A percentile compares a stretch with the other conserved stretches of the same genome.
These are phyloP conservation scores for Dascillus cervinus DNA, from an alignment of 2,888 invertebrate species.

Conservation along the genomic window DNA sequence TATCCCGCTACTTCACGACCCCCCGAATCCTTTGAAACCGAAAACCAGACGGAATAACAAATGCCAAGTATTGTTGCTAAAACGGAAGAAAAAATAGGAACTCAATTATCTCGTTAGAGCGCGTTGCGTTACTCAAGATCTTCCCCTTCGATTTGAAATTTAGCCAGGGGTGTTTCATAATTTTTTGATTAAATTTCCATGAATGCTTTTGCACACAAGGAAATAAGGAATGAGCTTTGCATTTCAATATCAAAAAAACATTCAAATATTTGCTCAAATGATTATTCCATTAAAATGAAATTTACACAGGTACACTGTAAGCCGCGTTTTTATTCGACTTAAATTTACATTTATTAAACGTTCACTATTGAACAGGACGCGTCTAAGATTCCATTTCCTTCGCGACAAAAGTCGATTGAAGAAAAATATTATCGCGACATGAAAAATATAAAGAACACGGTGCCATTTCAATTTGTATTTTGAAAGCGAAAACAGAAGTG, in stretches of 20 bases:
- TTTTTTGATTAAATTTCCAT: constrained; percentile 43
- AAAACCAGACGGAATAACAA: too few species aligned
- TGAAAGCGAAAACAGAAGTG: too few species aligned
- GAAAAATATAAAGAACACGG: too few species aligned
- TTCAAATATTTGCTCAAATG: constrained; percentile 47
- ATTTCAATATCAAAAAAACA: constrained; percentile 45
- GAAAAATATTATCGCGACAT: constrained; percentile 41
- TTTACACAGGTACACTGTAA: constrained; percentile 40
- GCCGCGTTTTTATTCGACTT: constrained; percentile 33
- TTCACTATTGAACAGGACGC: constrained; percentile 28
- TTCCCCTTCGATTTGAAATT: too few species aligned
- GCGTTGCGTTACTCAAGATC: too few species aligned
- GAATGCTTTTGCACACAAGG: constrained; percentile 37
- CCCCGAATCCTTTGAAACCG: too few species aligned
- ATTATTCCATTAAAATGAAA: constrained; percentile 48
- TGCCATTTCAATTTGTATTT: too few species aligned
- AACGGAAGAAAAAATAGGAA: too few species aligned
- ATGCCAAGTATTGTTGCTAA: too few species aligned
- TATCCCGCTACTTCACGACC: constrained; percentile 8
- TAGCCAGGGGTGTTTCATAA: constrained; percentile 35
- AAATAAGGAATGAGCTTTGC: constrained; percentile 37
- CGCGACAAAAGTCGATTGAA: constrained; percentile 35
- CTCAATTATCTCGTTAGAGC: too few species aligned
- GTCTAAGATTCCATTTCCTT: constrained; percentile 30
- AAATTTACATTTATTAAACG: constrained; percentile 24